Evolutionary conservation across 2,797 vertebrate species (phyloP), one percentile per base, ranked within the genome.

Genomic region (Orestias chungarensis): DNA sequence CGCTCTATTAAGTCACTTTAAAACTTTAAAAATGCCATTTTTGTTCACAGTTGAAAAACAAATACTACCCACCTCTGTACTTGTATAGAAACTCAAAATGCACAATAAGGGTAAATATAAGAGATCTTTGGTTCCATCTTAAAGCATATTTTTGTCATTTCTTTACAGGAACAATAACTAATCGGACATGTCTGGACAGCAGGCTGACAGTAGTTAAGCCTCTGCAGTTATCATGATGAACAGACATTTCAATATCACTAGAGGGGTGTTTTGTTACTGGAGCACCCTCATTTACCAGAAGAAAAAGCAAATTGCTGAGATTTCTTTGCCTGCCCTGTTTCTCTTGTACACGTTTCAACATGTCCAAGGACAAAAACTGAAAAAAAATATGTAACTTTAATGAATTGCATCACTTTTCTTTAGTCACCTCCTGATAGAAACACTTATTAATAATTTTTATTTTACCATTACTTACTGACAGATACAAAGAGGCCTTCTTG

Each of bases 211-310:
- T 31, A 67, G 70, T 81, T 86, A 91, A 31, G 89, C 54, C 86
- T 17, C 73, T 89, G 70, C 89, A 80, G 61, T 69, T 81, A 83
- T 86, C 71, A 70, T 46, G 18, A 71, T 46, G 12, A 65, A 79
- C 68, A 67, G 43, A 70, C 42, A 55, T 90, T 89, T 75, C 4
- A 82, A 85, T 87, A 81, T 83, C 75, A 90, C 87, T 83, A 4
- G 64, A 82, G 75, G 69, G 76, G 76, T 73, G 25, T 82, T 74
- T 11, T 55, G 59, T 40, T 40, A 75, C 25, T 2, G 3, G 70
- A 84, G 72, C n/a, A 74, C 76, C 54, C n/a, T 54, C 50, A 35
- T 49, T 29, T n/a, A 70, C 35, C 64, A 10, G 67, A 38, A 4
- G n/a, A 3, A 81, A 79, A 6, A 55, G 40, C 23, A 68, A 67